Evolutionary conservation across 92 coral and sea anemone genomes (phyloP), one percentile per base, ranked within the genome.

Genomic region (Porites cylindrica): DNA sequence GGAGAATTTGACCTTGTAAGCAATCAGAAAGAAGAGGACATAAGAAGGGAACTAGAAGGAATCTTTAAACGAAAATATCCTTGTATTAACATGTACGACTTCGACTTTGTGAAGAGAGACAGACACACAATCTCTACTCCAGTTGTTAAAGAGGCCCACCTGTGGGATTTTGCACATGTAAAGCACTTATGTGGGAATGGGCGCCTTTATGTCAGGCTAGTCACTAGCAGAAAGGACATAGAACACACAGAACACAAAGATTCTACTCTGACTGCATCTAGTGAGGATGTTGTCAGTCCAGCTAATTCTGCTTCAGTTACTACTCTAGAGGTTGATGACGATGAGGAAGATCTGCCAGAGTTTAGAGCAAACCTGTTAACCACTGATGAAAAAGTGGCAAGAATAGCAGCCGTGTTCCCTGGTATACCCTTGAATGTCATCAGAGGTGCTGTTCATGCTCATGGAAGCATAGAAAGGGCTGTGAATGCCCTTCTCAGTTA

Each of bases 91-190:
- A 74, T 68, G 8, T 58, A 76, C 14, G 86, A 82, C 76, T 92
- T 91, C 68, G 94, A 87, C 73, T 87, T 82, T 72, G 89, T 91
- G n/a, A 91, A 85, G 51, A 85, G 94, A 26, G 91, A 91, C 19
- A 53, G 89, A 43, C 87, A 91, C 80, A 88, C 74, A 23, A 83
- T 91, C 19, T 78, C 86, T 6, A 91, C 72, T n/a, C 92, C 94
- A 79, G 51, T 91, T 19, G 87, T 91, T 56, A 91, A 91, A 63
- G 73, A 56, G 8, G 89, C 71, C 68, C 91, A 87, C 64, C 61
- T 70, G 26, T 91, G 94, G 90, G 92, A 91, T 72, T 91, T 82
- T 80, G 84, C 83, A 75, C 94, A 87, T 68, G 87, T 87, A 2
- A 91, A 91, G 76, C 91, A 91, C 72, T 54, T 91, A 58, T 87